These are phyloP conservation scores for Metaphire vulgaris DNA, from an alignment of 1,140 invertebrate genomes.

Conservation along the genomic window DNA sequence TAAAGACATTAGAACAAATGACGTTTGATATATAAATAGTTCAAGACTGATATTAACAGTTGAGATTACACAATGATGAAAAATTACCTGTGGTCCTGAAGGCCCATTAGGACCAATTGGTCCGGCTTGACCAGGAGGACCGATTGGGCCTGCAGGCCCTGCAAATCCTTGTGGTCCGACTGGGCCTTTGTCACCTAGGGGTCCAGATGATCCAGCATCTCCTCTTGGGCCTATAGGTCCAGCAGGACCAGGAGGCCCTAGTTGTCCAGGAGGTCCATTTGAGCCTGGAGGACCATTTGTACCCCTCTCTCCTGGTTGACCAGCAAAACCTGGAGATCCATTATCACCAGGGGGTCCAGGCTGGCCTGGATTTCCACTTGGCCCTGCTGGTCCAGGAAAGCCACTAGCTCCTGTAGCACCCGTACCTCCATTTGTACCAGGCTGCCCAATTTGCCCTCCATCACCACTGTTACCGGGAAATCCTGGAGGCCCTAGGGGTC, in stretches of 20 bases:
- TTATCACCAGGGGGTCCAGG: constrained; percentile 4
- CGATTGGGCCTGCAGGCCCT: constrained; percentile 54
- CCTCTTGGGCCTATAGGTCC: neutral
- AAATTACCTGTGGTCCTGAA: neutral
- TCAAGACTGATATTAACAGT: too few species aligned
- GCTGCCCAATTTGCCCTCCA: constrained; percentile 1
- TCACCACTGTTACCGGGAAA: constrained; percentile 12
- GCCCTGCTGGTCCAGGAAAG: neutral
- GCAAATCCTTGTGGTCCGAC: constrained; percentile 23
- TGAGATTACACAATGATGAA: too few species aligned
- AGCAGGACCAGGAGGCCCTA: neutral
- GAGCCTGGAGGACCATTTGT: constrained; percentile 10
- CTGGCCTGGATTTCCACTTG: constrained; percentile 16
- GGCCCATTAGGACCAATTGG: neutral
- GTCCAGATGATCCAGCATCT: neutral
- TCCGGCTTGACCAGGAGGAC: constrained; percentile 47
- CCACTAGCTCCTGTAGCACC: neutral
- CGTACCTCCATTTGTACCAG: neutral
- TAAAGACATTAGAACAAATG: too few species aligned
- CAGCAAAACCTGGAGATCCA: constrained; percentile 14
- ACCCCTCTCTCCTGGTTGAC: constrained; percentile 18
- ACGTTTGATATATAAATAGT: too few species aligned
- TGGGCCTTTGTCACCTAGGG: neutral
- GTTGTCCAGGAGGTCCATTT: neutral
- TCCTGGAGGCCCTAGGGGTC: constrained; percentile 4